Evolutionary conservation across 2,797 vertebrate species (phyloP), one percentile per base, ranked within the genome.

Genomic region (Aselliscus stoliczkanus): DNA sequence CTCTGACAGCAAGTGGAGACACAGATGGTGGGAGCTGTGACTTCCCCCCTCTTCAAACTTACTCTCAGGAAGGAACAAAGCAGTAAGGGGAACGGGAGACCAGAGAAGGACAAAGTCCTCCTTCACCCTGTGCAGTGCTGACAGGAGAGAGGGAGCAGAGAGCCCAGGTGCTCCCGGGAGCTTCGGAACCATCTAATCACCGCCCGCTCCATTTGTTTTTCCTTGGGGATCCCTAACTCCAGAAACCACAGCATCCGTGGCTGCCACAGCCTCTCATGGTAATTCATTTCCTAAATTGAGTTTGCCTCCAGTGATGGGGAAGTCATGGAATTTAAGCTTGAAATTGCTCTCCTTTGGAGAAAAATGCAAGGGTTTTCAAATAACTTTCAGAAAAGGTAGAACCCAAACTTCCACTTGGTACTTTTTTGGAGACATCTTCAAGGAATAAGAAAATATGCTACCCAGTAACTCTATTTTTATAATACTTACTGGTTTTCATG

Each of bases 1-100:
- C 12, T 27, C 8, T n/a, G 7, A 4, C 14, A 15, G 1, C 31
- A 7, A 20, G 29, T 8, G 6, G 60, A 64, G 72, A 31, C 29
- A 12, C 6, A 5, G 27, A 4, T 9, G 3, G 2, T 15, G 42
- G 4, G 70, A 54, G 14, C 34, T 3, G 0, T 0, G 2, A 27
- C 1, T 0, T 7, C 11, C 6, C 27, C 50, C 27, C 2, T 76
- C 90, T 64, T 9, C 15, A 9, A 15, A 11, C 1, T 86, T 47
- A 25, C 31, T 65, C 58, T 87, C 11, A 11, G 65, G 80, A 79
- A 47, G 44, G 58, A 83, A 31, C 7, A 27, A 34, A 65, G 60
- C 44, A 58, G 2, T 17, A 47, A 25, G n/a, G 27, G 31, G 29
- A 0, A 2, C 0, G 10, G 7, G 72, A 5, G 20, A 21, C 2